Evolutionary conservation across 1,140 invertebrate genomes (phyloP).

Genomic region (Drosophila nannoptera): DNA sequence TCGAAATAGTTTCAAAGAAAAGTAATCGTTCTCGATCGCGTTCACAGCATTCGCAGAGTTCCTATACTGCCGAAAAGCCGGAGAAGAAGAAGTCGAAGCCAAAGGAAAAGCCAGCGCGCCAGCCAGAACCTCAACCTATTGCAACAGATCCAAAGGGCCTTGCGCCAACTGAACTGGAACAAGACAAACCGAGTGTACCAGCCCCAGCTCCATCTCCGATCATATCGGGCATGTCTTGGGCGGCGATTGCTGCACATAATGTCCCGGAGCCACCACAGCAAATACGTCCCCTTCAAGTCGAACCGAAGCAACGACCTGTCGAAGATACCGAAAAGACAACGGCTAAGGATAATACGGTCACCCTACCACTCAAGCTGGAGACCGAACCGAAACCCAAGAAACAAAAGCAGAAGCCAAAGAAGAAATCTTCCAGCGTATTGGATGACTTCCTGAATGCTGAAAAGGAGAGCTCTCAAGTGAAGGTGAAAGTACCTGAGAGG

Average conservation of each 20-base stretch:
- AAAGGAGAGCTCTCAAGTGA: slow-evolving; percentile 30
- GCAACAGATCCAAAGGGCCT: neutral
- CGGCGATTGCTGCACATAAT: slow-evolving; percentile 72
- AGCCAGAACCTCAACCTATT: neutral
- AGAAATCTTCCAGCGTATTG: slow-evolving; percentile 43
- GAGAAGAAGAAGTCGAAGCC: slow-evolving; percentile 62
- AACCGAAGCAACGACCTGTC: slow-evolving; percentile 17
- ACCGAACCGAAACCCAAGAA: slow-evolving; percentile 59
- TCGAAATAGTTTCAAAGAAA: slow-evolving; percentile 61
- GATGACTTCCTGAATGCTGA: slow-evolving; percentile 63
- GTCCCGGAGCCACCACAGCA: slow-evolving; percentile 70
- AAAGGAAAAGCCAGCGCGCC: slow-evolving; percentile 31
- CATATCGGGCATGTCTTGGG: slow-evolving; percentile 70
- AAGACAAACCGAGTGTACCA: neutral
- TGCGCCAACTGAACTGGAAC: neutral
- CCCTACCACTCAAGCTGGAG: slow-evolving; percentile 52
- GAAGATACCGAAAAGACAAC: slow-evolving; percentile 16
- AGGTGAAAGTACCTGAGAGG: slow-evolving; percentile 3
- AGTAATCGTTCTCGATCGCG: slow-evolving; percentile 67
- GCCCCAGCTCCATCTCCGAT: slow-evolving; percentile 12
- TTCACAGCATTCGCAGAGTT: slow-evolving; percentile 62
- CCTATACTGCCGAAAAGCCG: slow-evolving; percentile 47
- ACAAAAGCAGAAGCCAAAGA: slow-evolving; percentile 65
- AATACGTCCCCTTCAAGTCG: slow-evolving; percentile 54
- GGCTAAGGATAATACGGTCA: slow-evolving; percentile 34